A percentile compares a stretch with the other conserved stretches of the same genome.
These are phyloP conservation scores for Diadophis punctatus DNA, from an alignment of 2,113 vertebrate genomes.

Conservation along the genomic window DNA sequence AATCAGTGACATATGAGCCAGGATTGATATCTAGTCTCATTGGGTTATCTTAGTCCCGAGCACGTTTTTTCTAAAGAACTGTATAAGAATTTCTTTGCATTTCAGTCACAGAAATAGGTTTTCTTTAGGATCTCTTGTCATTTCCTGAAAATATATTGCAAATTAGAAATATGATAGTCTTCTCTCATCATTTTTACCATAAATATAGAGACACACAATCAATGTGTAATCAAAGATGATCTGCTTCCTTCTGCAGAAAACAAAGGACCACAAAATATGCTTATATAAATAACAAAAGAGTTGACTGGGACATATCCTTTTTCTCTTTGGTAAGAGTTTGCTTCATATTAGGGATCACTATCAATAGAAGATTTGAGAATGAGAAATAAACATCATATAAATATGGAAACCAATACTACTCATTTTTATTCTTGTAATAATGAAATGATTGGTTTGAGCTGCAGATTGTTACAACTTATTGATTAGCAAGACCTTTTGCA, in stretches of 20 bases:
- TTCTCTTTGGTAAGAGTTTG: background rate
- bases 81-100: background rate
- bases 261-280: background rate
- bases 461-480: background rate
- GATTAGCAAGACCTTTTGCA: background rate
- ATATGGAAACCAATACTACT: background rate
- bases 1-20: background rate
- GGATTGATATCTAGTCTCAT: background rate
- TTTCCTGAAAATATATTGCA: background rate
- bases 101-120: background rate
- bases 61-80: background rate
- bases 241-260: background rate
- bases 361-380: background rate
- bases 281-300: background rate
- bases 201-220: constrained; percentile 15
- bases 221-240: background rate
- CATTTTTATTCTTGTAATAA: background rate
- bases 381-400: background rate
- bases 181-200: background rate
- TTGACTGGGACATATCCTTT: background rate
- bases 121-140: background rate
- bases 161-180: constrained; percentile 2
- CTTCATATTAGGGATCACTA: background rate
- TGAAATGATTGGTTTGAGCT: background rate
- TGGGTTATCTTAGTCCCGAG: too few species aligned